These are phyloP conservation scores for Nannoperca obscura DNA, from an alignment of 2,797 vertebrate genomes.

Conservation along the genomic window DNA sequence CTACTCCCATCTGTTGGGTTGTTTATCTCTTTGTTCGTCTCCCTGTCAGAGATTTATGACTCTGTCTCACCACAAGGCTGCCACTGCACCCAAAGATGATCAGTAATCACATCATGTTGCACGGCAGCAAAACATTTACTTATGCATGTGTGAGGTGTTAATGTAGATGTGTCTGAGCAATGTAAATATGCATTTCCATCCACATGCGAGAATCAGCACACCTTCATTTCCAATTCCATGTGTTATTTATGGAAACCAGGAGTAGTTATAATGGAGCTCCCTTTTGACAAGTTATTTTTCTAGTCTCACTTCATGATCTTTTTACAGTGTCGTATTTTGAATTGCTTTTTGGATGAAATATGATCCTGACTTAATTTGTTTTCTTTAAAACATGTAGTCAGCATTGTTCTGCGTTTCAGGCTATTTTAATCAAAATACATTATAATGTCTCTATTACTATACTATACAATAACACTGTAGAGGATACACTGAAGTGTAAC, in stretches of 20 bases:
- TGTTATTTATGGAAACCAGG: slow-evolving; percentile 18
- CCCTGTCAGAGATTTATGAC: slow-evolving; percentile 58
- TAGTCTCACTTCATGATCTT: slow-evolving; percentile 38
- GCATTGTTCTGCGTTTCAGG: slow-evolving; percentile 55
- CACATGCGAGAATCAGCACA: neutral
- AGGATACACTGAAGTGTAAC: slow-evolving; percentile 13
- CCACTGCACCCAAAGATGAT: slow-evolving; percentile 44
- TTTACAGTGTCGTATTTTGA: slow-evolving; percentile 28
- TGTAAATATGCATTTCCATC: slow-evolving; percentile 18
- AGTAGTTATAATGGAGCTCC: neutral
- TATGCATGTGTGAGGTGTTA: neutral
- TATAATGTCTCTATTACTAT: slow-evolving; percentile 12
- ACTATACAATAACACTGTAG: neutral
- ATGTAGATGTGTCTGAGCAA: neutral
- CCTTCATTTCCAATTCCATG: slow-evolving; percentile 9
- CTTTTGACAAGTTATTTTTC: slow-evolving; percentile 41
- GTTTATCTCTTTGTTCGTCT: slow-evolving; percentile 45
- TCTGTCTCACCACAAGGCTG: slow-evolving; percentile 37
- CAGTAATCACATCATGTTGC: slow-evolving; percentile 53
- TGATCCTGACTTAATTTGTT: slow-evolving; percentile 24
- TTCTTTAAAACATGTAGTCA: slow-evolving; percentile 51
- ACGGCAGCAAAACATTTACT: slow-evolving; percentile 30
- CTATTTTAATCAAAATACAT: slow-evolving; percentile 33
- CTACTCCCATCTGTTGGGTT: slow-evolving; percentile 47
- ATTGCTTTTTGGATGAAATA: slow-evolving; percentile 48